A percentile compares a stretch with the other conserved stretches of the same genome.
Conservation (phyloP, 2,888 invertebrate species). For the Chymomyza amoena region DNA sequence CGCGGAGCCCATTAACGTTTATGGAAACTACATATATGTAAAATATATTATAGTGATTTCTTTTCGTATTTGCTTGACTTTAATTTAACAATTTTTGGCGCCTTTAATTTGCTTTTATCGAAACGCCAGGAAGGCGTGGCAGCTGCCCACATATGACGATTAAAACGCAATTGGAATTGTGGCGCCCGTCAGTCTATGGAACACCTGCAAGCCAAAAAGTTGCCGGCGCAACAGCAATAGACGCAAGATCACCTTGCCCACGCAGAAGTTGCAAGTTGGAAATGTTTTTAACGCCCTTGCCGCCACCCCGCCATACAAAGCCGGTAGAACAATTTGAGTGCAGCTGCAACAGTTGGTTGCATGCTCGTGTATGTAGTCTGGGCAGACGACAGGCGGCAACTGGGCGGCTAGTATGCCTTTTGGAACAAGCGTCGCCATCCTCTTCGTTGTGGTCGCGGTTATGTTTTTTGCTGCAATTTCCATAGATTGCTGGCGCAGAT, state of each 20-base stretch:
- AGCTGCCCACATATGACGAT: slow-evolving; percentile 23
- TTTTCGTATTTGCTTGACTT: slow-evolving; percentile 39
- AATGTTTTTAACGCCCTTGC: slow-evolving; percentile 36
- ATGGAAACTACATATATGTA: slow-evolving; percentile 38
- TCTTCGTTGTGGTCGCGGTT: slow-evolving; percentile 12
- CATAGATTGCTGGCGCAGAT: slow-evolving; percentile 61
- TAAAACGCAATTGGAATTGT: slow-evolving; percentile 20
- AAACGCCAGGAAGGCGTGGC: slow-evolving; percentile 26
- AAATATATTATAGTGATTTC: slow-evolving; percentile 48
- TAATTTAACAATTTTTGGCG: slow-evolving; percentile 54
- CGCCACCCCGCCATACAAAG: slow-evolving; percentile 20
- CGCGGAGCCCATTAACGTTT: neutral
- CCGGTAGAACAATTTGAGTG: slow-evolving; percentile 38
- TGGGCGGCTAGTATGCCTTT: slow-evolving; percentile 57
- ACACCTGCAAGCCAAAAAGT: slow-evolving; percentile 56
- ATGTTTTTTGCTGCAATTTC: slow-evolving; percentile 33
- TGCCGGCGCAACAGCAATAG: slow-evolving; percentile 23
- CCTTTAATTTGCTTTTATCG: slow-evolving; percentile 37
- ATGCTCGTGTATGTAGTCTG: slow-evolving; percentile 9
- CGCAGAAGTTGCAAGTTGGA: neutral
- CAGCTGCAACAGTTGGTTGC: slow-evolving; percentile 48
- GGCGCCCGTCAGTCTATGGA: slow-evolving; percentile 66
- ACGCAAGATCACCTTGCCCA: slow-evolving; percentile 10
- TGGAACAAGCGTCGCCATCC: slow-evolving; percentile 47
- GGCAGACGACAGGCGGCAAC: neutral